These are phyloP conservation scores for Chalcosyrphus nemorum DNA, from an alignment of 2,888 invertebrate species.

Conservation along the genomic window DNA sequence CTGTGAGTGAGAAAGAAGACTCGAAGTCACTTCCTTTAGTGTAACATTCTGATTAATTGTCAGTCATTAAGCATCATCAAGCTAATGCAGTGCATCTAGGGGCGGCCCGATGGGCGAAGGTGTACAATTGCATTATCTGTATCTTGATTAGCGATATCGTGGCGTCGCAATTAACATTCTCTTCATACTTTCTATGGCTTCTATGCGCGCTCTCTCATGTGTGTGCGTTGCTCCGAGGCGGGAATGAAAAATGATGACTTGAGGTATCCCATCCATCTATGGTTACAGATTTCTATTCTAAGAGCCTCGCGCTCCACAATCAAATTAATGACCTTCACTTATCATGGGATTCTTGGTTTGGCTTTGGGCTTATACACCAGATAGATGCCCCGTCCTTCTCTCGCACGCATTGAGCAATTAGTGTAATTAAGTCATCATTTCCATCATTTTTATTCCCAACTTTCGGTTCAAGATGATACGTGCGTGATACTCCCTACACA, in stretches of 20 bases:
- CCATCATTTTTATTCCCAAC: constrained; percentile 66
- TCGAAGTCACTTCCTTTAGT: background rate
- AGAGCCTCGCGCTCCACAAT: constrained; percentile 23
- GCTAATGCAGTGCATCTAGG: constrained; percentile 24
- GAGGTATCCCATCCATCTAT: constrained; percentile 58
- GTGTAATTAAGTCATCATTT: constrained; percentile 73
- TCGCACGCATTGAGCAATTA: constrained; percentile 71
- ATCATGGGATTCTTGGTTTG: constrained; percentile 52
- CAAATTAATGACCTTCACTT: constrained; percentile 71
- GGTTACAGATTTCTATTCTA: constrained; percentile 51
- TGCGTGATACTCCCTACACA: constrained; percentile 50
- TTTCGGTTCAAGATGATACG: constrained; percentile 46
- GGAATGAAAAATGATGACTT: constrained; percentile 59
- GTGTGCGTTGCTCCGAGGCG: background rate
- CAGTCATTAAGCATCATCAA: constrained; percentile 58
- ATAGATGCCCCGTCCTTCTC: constrained; percentile 14
- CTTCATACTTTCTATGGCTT: constrained; percentile 3
- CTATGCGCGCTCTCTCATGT: too few species aligned
- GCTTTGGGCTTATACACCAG: constrained; percentile 39
- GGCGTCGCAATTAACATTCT: constrained; percentile 65
- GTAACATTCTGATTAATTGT: constrained; percentile 61
- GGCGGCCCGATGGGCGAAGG: constrained; percentile 16
- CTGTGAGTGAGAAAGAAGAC: constrained; percentile 10
- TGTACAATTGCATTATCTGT: constrained; percentile 58
- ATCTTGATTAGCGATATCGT: constrained; percentile 58